phyloP scores from a whole-genome alignment of 2,888 invertebrate genomes.

The Panzeria rudis region DNA sequence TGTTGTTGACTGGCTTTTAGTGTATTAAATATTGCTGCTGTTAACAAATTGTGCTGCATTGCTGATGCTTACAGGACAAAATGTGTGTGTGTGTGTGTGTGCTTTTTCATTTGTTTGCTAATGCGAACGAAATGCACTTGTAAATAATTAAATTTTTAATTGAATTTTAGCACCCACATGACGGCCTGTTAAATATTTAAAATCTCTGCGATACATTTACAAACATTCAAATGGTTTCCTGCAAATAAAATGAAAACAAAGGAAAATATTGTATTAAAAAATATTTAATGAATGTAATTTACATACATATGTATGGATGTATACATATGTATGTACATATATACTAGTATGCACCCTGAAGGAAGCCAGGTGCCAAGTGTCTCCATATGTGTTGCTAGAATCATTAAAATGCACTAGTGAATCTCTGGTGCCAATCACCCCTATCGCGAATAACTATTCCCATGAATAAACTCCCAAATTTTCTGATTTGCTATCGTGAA shows the following conservation, averaged over 20 bases:
- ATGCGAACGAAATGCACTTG: slow-evolving; percentile 23
- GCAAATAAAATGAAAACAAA: slow-evolving; percentile 31
- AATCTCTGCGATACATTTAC: background rate
- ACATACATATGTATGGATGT: background rate
- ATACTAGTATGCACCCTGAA: too few relatives aligned
- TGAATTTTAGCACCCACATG: slow-evolving; percentile 37
- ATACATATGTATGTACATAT: too few relatives aligned
- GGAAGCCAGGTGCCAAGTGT: too few relatives aligned
- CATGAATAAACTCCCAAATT: too few relatives aligned
- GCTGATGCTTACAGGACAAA: background rate
- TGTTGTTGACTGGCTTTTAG: slow-evolving; percentile 33
- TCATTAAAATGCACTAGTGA: too few relatives aligned
- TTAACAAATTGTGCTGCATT: slow-evolving; percentile 28
- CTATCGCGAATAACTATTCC: too few relatives aligned
- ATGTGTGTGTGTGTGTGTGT: background rate
- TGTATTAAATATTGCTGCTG: slow-evolving; percentile 37
- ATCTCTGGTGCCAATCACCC: too few relatives aligned
- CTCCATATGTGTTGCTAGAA: too few relatives aligned
- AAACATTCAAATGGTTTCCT: slow-evolving; percentile 29
- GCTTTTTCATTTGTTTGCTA: background rate
- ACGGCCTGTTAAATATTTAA: slow-evolving; percentile 12
- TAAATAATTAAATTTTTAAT: slow-evolving; percentile 51
- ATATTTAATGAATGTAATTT: background rate
- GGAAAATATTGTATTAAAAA: background rate
- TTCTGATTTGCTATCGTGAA: too few relatives aligned